Percentiles rank a stretch among this genome's conserved stretches.
Evolutionary conservation across 2,888 invertebrate species (phyloP).

Genomic region (Atethmia centrago): DNA sequence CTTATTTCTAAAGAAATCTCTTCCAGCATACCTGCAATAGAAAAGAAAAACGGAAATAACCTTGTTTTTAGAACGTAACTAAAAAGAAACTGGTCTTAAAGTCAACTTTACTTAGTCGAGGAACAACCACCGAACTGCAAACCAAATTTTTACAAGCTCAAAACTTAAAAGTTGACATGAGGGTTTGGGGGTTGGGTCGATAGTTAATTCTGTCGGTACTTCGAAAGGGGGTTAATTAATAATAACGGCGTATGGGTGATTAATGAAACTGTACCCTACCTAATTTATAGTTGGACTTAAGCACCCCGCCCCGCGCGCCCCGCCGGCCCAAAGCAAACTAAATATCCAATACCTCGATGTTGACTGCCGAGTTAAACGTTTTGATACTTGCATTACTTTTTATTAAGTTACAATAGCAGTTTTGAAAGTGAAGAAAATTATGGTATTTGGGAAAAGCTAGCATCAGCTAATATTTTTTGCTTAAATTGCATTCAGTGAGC

Average conservation of each 20-base stretch:
- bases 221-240: slow-evolving; percentile 90
- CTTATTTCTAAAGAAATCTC: no score
- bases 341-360: slow-evolving; percentile 91
- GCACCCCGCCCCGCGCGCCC: slow-evolving; percentile 82
- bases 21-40: no score
- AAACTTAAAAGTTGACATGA: slow-evolving; percentile 82
- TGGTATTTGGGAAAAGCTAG: neutral
- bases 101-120: slow-evolving; percentile 19
- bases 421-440: neutral
- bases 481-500: no score
- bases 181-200: slow-evolving; percentile 80
- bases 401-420: neutral
- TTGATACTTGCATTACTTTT: slow-evolving; percentile 68
- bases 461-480: no score
- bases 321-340: slow-evolving; percentile 90
- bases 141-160: slow-evolving; percentile 62
- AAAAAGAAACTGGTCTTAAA: slow-evolving; percentile 17
- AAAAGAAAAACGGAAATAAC: no score
- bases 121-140: slow-evolving; percentile 23
- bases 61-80: neutral
- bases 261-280: slow-evolving; percentile 91
- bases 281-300: slow-evolving; percentile 91
- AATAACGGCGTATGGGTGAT: slow-evolving; percentile 91
- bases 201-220: slow-evolving; percentile 88
- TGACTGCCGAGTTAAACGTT: slow-evolving; percentile 62